Percentiles rank a stretch among this genome's conserved stretches.
phyloP scores from a whole-genome alignment of 2,888 invertebrate genomes.

The Hofmannophila pseudospretella region DNA sequence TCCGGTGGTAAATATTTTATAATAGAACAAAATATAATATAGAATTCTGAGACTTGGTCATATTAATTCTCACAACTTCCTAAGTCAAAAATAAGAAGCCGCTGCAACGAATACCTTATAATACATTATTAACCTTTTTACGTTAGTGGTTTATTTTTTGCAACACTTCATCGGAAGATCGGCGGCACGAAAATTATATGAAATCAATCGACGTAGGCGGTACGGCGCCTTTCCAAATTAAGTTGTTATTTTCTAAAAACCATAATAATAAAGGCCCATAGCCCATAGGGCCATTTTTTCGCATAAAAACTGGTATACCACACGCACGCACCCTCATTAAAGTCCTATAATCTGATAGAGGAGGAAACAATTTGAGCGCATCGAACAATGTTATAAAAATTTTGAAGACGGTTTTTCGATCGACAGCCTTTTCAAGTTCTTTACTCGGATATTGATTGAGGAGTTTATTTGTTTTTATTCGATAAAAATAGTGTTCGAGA shows the following conservation, averaged over 20 bases:
- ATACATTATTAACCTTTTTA: conserved; percentile 1
- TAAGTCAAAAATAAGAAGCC: neutral
- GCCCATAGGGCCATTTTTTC: conserved; percentile 55
- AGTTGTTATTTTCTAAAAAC: conserved; percentile 66
- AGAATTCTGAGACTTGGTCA: neutral
- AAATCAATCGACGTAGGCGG: conserved; percentile 71
- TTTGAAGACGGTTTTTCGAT: conserved; percentile 23
- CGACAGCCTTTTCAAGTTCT: conserved; percentile 34
- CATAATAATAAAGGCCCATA: conserved; percentile 59
- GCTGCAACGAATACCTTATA: neutral
- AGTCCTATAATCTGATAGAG: conserved; percentile 55
- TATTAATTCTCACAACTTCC: too few species aligned
- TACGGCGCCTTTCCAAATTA: conserved; percentile 66
- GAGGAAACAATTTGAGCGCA: conserved; percentile 46
- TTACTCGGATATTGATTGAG: conserved; percentile 25
- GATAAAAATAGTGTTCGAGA: conserved; percentile 5
- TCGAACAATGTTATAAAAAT: conserved; percentile 40
- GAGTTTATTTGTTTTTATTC: conserved; percentile 14
- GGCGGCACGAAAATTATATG: conserved; percentile 66
- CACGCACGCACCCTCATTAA: conserved; percentile 63
- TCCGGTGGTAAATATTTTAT: neutral
- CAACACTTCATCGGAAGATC: conserved; percentile 44
- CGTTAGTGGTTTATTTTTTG: conserved; percentile 41
- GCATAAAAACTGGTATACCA: conserved; percentile 59
- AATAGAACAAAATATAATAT: neutral